Conservation (phyloP, 2,113 vertebrate genomes). For the Xenopus tropicalis region DNA sequence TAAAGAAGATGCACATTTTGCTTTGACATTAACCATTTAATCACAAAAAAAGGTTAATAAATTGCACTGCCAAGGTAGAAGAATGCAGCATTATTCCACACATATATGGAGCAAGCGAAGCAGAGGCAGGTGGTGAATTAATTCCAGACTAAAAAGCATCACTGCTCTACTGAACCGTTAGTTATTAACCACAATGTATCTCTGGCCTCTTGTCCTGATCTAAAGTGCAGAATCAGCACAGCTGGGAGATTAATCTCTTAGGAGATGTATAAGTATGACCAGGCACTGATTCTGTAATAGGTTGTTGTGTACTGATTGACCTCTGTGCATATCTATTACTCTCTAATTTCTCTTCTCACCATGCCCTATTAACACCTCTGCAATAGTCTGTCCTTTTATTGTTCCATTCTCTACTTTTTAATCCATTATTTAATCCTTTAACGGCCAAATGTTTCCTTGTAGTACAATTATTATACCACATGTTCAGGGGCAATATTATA, state of each 20-base stretch:
- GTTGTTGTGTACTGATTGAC: slow-evolving; percentile 27
- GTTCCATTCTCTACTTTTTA: not conserved
- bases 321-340: slow-evolving; percentile 9
- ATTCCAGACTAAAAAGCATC: slow-evolving; percentile 42
- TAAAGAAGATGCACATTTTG: not conserved
- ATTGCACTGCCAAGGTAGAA: slow-evolving; percentile 4
- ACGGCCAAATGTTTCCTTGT: too few relatives aligned
- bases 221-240: slow-evolving; percentile 37
- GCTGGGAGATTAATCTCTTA: slow-evolving; percentile 39
- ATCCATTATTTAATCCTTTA: too few relatives aligned
- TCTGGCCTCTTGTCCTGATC: slow-evolving; percentile 23
- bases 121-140: slow-evolving; percentile 35
- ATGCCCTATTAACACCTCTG: not conserved
- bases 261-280: slow-evolving; percentile 36
- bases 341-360: not conserved
- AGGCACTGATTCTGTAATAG: slow-evolving; percentile 7
- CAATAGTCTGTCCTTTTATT: slow-evolving; percentile 11
- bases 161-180: slow-evolving; percentile 43
- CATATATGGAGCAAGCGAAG: slow-evolving; percentile 22
- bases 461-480: too few relatives aligned
- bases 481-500: too few relatives aligned
- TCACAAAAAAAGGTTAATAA: slow-evolving; percentile 29
- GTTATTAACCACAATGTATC: slow-evolving; percentile 44
- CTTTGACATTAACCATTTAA: not conserved
- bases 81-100: slow-evolving; percentile 10